phyloP scores from a whole-genome alignment of 1,140 invertebrate genomes.

The Drosophila mauritiana region DNA sequence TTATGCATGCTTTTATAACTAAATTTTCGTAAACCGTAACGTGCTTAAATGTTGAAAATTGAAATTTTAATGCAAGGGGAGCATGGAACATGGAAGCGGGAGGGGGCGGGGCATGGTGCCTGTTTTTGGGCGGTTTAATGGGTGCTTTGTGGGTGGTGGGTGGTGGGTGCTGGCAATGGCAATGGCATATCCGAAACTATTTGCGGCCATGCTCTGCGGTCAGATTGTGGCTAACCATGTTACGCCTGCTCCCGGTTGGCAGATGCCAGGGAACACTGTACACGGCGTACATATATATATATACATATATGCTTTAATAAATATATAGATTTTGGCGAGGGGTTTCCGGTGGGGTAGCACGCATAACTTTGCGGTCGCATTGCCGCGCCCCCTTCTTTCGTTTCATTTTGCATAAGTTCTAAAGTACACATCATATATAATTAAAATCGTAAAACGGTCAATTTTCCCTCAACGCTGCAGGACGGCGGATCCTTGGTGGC shows the following conservation, averaged over 20 bases:
- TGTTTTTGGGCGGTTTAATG: slow-evolving; percentile 28
- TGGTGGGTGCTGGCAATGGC: slow-evolving; percentile 22
- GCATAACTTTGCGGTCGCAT: slow-evolving; percentile 75
- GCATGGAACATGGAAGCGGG: slow-evolving; percentile 27
- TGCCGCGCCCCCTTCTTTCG: slow-evolving; percentile 58
- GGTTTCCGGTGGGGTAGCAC: slow-evolving; percentile 22
- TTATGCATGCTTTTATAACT: slow-evolving; percentile 76
- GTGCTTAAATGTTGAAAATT: slow-evolving; percentile 74
- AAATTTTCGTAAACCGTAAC: slow-evolving; percentile 70
- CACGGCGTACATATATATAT: background rate
- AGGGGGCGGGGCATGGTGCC: background rate
- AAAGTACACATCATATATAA: slow-evolving; percentile 84
- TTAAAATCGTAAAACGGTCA: slow-evolving; percentile 84
- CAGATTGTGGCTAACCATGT: slow-evolving; percentile 63
- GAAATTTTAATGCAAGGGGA: slow-evolving; percentile 72
- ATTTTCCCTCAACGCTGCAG: slow-evolving; percentile 57
- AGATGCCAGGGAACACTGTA: slow-evolving; percentile 20
- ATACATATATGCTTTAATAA: background rate
- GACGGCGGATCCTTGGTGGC: slow-evolving; percentile 13
- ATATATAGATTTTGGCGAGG: background rate
- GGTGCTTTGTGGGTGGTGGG: background rate
- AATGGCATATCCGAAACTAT: slow-evolving; percentile 72
- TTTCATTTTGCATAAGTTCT: slow-evolving; percentile 82
- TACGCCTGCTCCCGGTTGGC: slow-evolving; percentile 46
- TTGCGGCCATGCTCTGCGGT: slow-evolving; percentile 76